A percentile compares a stretch with the other conserved stretches of the same genome.
These are phyloP conservation scores for Ia io DNA, from an alignment of 2,113 vertebrate species.

Conservation along the genomic window DNA sequence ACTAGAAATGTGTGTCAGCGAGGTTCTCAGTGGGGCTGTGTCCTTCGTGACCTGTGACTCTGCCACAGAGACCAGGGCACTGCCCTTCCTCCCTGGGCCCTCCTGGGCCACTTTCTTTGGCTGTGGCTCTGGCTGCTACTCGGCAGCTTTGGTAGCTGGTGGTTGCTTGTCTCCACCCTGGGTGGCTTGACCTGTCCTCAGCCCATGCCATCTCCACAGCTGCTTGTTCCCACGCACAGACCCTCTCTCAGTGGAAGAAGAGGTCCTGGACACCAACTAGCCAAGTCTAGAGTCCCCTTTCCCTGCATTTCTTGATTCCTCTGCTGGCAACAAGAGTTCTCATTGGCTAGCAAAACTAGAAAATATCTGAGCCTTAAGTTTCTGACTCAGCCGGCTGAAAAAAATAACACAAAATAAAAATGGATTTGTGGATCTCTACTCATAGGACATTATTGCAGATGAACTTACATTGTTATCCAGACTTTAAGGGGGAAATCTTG, in stretches of 20 bases:
- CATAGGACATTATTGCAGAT: neutral
- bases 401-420: neutral
- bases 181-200: neutral
- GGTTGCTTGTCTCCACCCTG: neutral
- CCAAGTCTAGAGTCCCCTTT: neutral
- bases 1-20: neutral
- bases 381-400: neutral
- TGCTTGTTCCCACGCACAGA: neutral
- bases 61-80: neutral
- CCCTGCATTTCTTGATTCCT: neutral
- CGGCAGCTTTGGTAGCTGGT: neutral
- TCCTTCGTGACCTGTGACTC: neutral
- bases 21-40: neutral
- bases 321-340: neutral
- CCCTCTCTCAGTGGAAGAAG: neutral
- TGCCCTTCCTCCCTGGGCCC: too few relatives aligned
- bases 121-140: neutral
- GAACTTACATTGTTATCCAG: neutral
- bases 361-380: neutral
- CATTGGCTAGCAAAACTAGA: neutral
- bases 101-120: neutral
- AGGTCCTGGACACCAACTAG: neutral
- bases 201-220: neutral
- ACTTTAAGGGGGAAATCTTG: neutral
- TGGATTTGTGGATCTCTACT: neutral